Evolutionary conservation across 2,888 invertebrate genomes (phyloP).

Genomic region (Acleris emargana): DNA sequence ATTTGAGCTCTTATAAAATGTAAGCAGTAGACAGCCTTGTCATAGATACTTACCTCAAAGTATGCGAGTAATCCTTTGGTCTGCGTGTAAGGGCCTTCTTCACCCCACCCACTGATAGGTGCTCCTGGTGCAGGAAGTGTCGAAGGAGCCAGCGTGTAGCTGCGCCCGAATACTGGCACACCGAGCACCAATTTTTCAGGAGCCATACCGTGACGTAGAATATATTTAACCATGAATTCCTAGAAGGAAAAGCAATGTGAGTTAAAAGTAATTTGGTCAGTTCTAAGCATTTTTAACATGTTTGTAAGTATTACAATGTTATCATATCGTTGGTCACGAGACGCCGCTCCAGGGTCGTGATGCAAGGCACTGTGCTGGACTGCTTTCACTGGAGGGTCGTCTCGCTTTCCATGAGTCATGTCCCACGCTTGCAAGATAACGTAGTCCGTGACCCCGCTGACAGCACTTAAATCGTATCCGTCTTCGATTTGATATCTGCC

Average conservation of each 20-base stretch:
- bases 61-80: constrained; percentile 87
- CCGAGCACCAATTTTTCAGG: constrained; percentile 88
- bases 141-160: constrained; percentile 85
- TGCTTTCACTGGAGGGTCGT: constrained; percentile 72
- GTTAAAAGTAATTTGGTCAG: neutral
- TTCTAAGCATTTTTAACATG: neutral
- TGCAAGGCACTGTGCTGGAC: constrained; percentile 80
- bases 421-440: constrained; percentile 87
- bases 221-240: constrained; percentile 88
- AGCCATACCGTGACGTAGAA: constrained; percentile 85
- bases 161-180: constrained; percentile 88
- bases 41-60: constrained; percentile 84
- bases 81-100: constrained; percentile 87
- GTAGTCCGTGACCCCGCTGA: constrained; percentile 86
- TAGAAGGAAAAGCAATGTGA: constrained; percentile 45
- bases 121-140: constrained; percentile 83
- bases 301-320: constrained; percentile 62
- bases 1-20: neutral
- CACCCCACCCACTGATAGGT: constrained; percentile 84
- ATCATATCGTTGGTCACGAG: constrained; percentile 72
- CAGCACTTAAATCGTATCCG: constrained; percentile 85
- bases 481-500: constrained; percentile 85
- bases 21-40: neutral
- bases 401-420: constrained; percentile 73
- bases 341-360: constrained; percentile 70